phyloP scores from a whole-genome alignment of 2,113 vertebrate genomes.

The Tragelaphus buxtoni region DNA sequence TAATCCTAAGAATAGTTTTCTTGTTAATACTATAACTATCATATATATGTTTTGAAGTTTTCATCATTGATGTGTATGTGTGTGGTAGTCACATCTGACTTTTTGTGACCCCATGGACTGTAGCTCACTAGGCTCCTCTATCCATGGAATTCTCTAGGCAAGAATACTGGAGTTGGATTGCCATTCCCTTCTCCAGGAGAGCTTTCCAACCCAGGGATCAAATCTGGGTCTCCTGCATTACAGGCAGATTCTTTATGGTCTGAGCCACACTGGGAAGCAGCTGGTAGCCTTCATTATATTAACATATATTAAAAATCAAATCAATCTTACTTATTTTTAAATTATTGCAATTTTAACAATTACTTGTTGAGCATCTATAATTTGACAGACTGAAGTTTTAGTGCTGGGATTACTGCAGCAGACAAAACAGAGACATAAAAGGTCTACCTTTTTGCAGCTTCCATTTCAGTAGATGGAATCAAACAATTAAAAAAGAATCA shows the following conservation, averaged over 20 bases:
- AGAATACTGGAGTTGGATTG: neutral
- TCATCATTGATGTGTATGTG: neutral
- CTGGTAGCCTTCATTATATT: neutral
- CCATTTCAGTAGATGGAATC: neutral
- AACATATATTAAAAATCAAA: neutral
- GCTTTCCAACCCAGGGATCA: neutral
- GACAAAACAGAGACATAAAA: neutral
- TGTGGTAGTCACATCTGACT: neutral
- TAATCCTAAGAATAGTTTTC: neutral
- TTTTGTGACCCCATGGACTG: neutral
- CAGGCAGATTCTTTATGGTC: neutral
- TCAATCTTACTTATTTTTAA: neutral
- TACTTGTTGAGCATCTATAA: neutral
- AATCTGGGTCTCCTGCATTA: neutral
- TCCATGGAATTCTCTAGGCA: neutral
- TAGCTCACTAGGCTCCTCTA: neutral
- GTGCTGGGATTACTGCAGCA: neutral
- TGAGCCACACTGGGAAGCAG: neutral
- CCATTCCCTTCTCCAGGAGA: neutral
- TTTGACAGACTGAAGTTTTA: neutral
- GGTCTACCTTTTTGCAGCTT: neutral
- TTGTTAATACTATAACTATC: neutral
- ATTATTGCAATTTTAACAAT: neutral
- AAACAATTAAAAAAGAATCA: neutral
- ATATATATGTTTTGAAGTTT: neutral